Percentiles rank a stretch among this genome's conserved stretches.
These are phyloP conservation scores for Lycocerus yunnanus DNA, from an alignment of 2,888 invertebrate genomes.

Conservation along the genomic window DNA sequence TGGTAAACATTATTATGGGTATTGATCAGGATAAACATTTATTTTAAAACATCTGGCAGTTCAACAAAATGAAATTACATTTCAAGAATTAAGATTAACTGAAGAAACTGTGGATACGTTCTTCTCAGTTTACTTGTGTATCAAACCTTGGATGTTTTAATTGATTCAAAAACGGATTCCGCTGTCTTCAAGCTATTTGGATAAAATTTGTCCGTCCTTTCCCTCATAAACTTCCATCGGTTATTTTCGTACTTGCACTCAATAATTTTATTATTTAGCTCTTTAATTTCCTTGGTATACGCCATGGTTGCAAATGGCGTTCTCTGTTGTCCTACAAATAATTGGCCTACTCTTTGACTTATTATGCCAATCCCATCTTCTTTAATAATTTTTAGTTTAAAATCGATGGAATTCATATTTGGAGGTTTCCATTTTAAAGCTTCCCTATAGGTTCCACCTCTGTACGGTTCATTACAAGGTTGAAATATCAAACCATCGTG, in stretches of 20 bases:
- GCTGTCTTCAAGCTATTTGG: slow-evolving; percentile 92
- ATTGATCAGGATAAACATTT: no score
- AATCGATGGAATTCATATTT: slow-evolving; percentile 94
- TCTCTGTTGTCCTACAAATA: slow-evolving; percentile 67
- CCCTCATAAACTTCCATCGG: slow-evolving; percentile 89
- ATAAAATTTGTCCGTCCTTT: slow-evolving; percentile 95
- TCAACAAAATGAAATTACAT: not conserved
- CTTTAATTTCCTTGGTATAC: slow-evolving; percentile 76
- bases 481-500: slow-evolving; percentile 99
- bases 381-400: slow-evolving; percentile 79
- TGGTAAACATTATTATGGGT: no score
- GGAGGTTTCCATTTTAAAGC: slow-evolving; percentile 99
- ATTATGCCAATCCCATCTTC: slow-evolving; percentile 67
- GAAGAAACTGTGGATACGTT: slow-evolving; percentile 55
- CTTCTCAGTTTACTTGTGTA: no score
- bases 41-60: not conserved
- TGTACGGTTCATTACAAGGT: slow-evolving; percentile 84
- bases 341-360: not conserved
- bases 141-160: slow-evolving; percentile 80
- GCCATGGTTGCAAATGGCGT: slow-evolving; percentile 75
- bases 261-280: slow-evolving; percentile 90
- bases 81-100: no score
- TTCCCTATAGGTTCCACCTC: slow-evolving; percentile 78
- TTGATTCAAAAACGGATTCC: slow-evolving; percentile 73
- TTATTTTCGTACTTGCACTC: slow-evolving; percentile 87